Evolutionary conservation across 1,140 invertebrate genomes (phyloP), one percentile per base, ranked within the genome.

Genomic region (Anthonomus grandis): DNA sequence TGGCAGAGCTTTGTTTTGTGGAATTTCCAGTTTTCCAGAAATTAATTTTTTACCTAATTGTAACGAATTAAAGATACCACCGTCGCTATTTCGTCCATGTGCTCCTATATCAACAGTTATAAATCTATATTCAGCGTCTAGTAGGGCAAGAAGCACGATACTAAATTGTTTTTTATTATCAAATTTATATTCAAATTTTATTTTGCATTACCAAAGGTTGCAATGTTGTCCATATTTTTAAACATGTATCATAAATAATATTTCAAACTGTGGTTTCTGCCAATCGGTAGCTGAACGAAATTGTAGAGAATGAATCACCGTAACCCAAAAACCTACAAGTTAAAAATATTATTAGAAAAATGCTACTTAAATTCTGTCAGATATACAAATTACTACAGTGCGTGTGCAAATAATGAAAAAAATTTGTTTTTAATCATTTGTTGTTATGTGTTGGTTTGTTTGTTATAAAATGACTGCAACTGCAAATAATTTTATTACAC

Each of bases 51-150:
- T 31, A 8, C 27, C 27, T 31, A 42, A 15, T 41, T 22, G n/a
- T 41, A 13, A 47, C 18, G 22, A 25, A 55, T 17, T 9, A 45
- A 53, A 73, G 36, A 75, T 60, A 34, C 60, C 63, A 21, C 68
- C 69, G 60, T 78, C 75, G 21, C 69, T 63, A 53, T 72, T 64
- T 50, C 57, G 70, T 4, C 74, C 75, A 59, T 31, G 71, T 4
- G 68, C 60, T 36, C 75, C 75, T 13, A 79, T 68, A 57, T 79
- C 73, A 25, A 79, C 64, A 23, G 60, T 62, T 19, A 70, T 68
- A 61, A 78, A 79, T 56, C 70, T 69, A 59, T 71, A 77, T 50
- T 77, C 62, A 4, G 70, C 71, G 65, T 80, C 75, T 9, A n/a
- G n/a, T n/a, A n/a, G n/a, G n/a, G n/a, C n/a, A n/a, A n/a, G n/a